A percentile compares a stretch with the other conserved stretches of the same genome.
These are phyloP conservation scores for Cheilosia vernalis DNA, from an alignment of 2,888 invertebrate genomes.

Conservation along the genomic window DNA sequence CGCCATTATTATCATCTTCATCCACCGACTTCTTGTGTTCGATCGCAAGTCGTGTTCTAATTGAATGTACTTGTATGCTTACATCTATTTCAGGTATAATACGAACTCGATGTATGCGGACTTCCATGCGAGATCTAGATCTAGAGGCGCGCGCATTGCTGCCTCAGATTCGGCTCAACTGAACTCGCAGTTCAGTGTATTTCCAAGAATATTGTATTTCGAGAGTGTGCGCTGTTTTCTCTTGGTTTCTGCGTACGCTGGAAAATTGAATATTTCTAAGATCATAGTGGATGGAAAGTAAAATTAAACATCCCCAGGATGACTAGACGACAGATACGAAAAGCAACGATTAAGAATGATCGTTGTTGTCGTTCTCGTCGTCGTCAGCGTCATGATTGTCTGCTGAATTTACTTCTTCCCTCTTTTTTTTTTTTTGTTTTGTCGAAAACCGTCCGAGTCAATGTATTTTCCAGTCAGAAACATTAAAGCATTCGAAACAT, in stretches of 20 bases:
- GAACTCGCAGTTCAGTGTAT: constrained; percentile 28
- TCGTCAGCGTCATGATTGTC: constrained; percentile 54
- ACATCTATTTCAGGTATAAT: constrained; percentile 70
- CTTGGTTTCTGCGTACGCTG: constrained; percentile 57
- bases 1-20: constrained; percentile 29
- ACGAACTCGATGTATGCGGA: constrained; percentile 47
- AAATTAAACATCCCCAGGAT: constrained; percentile 62
- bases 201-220: constrained; percentile 73
- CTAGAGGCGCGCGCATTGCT: constrained; percentile 30
- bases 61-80: constrained; percentile 31
- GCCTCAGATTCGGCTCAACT: constrained; percentile 55
- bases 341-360: constrained; percentile 57
- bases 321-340: constrained; percentile 73
- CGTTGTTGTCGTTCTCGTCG: constrained; percentile 46
- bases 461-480: constrained; percentile 71
- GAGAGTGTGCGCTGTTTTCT: constrained; percentile 32
- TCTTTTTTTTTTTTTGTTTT: not conserved
- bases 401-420: constrained; percentile 15
- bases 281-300: constrained; percentile 36
- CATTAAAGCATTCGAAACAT: constrained; percentile 63
- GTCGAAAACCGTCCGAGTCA: constrained; percentile 62
- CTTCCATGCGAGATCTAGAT: constrained; percentile 44
- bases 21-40: constrained; percentile 35
- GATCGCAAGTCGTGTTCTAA: constrained; percentile 63
- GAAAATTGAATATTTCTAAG: constrained; percentile 60